These are phyloP conservation scores for Scatophagus argus DNA, from an alignment of 2,113 vertebrate genomes.

Conservation along the genomic window DNA sequence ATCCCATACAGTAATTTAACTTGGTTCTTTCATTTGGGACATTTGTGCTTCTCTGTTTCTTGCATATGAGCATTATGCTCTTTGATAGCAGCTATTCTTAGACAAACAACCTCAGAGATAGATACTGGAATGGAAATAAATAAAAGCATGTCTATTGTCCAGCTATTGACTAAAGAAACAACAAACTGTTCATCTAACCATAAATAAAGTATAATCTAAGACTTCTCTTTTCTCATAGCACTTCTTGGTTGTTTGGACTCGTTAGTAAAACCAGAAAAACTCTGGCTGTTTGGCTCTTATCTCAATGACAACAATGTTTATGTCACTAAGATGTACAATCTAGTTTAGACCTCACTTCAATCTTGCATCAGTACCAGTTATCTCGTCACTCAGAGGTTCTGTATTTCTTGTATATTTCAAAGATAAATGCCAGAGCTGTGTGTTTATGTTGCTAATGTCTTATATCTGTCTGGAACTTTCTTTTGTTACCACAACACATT, in stretches of 20 bases:
- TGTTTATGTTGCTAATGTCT: conserved; percentile 49
- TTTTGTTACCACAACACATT: conserved; percentile 59
- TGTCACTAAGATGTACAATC: background rate
- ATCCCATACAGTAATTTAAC: background rate
- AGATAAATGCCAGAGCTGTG: conserved; percentile 32
- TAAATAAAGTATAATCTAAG: background rate
- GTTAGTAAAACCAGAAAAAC: background rate
- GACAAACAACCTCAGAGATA: background rate
- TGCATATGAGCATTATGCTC: background rate
- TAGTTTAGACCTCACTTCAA: background rate
- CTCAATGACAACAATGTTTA: background rate
- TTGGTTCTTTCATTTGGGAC: background rate
- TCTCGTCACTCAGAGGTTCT: background rate
- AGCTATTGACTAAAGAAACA: background rate
- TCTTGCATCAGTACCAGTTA: background rate
- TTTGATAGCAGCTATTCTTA: conserved; percentile 1
- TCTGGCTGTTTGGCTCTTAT: background rate
- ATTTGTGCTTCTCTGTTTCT: background rate
- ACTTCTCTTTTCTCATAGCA: background rate
- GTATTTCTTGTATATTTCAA: conserved; percentile 20
- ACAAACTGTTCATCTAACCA: no score
- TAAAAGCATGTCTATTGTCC: background rate
- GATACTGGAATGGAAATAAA: background rate
- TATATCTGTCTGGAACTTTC: conserved; percentile 42
- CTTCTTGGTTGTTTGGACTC: background rate